These are phyloP conservation scores for Prolemur simus DNA, from an alignment of 2,113 vertebrate species.

Conservation along the genomic window DNA sequence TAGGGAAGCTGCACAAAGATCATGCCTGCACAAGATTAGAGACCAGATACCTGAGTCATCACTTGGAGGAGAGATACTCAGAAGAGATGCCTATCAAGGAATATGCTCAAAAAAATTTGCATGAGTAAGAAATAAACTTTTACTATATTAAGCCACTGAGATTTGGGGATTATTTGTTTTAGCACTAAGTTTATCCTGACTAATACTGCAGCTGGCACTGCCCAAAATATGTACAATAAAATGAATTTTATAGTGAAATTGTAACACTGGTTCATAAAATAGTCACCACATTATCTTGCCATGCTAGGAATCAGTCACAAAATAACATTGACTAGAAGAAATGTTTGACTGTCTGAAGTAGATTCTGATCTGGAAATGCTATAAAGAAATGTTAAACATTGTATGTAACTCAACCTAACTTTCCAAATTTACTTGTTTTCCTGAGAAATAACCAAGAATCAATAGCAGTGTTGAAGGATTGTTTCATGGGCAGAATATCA, in stretches of 20 bases:
- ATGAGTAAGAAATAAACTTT: neutral
- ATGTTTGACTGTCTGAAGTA: neutral
- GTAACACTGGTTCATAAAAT: neutral
- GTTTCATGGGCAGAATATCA: neutral
- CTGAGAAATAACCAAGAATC: neutral
- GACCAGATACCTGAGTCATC: neutral
- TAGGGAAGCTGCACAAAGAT: neutral
- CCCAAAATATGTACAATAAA: neutral
- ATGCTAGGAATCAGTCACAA: neutral
- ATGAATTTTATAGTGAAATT: neutral
- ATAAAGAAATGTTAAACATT: slow-evolving; percentile 9
- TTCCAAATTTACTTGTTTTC: neutral
- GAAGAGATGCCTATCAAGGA: neutral
- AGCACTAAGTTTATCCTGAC: neutral
- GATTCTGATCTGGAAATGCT: slow-evolving; percentile 15
- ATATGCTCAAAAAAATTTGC: neutral
- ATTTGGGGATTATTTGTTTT: slow-evolving; percentile 9
- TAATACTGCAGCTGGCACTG: neutral
- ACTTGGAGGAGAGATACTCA: neutral
- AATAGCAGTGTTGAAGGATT: neutral
- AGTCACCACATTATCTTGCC: neutral
- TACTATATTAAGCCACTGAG: neutral
- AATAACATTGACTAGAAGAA: neutral
- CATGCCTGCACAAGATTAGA: neutral
- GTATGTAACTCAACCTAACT: neutral